Percentiles rank a stretch among this genome's conserved stretches.
phyloP scores from a whole-genome alignment of 2,113 vertebrate species.

The Saguinus imperator region DNA sequence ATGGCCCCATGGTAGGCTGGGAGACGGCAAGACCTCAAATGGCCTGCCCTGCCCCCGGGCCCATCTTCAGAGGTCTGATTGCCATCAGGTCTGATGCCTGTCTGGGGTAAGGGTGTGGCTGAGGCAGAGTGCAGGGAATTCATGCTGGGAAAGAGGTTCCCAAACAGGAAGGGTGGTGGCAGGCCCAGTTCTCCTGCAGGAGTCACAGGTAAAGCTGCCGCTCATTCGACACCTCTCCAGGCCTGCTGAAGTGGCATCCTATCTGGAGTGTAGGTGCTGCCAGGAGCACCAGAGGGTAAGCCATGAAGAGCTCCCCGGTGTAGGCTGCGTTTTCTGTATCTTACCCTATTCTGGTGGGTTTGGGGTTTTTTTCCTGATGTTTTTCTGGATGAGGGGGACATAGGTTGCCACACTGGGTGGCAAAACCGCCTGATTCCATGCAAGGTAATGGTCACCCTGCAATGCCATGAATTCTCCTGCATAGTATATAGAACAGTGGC shows the following conservation, averaged over 20 bases:
- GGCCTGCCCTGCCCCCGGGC: not conserved
- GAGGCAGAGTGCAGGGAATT: not conserved
- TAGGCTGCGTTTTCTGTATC: not conserved
- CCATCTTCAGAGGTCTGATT: not conserved
- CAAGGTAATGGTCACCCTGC: too few relatives aligned
- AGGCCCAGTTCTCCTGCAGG: too few relatives aligned
- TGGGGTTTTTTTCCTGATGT: not conserved
- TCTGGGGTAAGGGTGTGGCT: not conserved
- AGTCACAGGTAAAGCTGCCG: not conserved
- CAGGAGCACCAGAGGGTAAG: not conserved
- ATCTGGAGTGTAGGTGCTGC: not conserved
- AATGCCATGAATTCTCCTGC: not conserved
- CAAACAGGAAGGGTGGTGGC: not conserved
- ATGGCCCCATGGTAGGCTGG: not conserved
- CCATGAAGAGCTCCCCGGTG: not conserved
- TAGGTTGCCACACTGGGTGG: too few relatives aligned
- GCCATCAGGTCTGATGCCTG: not conserved
- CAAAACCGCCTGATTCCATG: too few relatives aligned
- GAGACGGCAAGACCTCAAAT: not conserved
- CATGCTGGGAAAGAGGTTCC: not conserved
- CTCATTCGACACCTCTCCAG: not conserved
- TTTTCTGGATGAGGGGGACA: not conserved
- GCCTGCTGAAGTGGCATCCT: not conserved
- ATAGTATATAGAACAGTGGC: not conserved
- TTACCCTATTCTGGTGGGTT: not conserved